phyloP scores from a whole-genome alignment of 1,140 invertebrate species.

The Macrostomum lignano region DNA sequence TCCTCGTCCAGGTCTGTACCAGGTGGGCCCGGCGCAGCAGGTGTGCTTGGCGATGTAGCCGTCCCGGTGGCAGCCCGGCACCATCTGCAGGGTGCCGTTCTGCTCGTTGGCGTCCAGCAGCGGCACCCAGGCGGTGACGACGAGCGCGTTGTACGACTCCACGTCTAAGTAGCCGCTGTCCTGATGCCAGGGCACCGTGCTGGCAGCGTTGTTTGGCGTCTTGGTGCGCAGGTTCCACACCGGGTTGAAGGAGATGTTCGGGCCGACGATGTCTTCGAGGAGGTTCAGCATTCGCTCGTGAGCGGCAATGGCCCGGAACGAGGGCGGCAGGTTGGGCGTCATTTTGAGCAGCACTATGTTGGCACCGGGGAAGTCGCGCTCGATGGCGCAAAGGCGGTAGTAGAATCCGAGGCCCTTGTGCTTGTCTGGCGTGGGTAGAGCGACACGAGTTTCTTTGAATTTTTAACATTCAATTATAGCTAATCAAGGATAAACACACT shows the following conservation, averaged over 20 bases:
- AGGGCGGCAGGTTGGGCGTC: too few species aligned
- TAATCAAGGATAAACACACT: too few species aligned
- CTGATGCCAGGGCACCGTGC: constrained; percentile 23
- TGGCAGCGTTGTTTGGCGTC: constrained; percentile 15
- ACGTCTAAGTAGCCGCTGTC: constrained; percentile 14
- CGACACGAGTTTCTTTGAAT: too few species aligned
- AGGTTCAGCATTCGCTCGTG: constrained; percentile 15
- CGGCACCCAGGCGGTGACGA: too few species aligned
- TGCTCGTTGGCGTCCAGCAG: too few species aligned
- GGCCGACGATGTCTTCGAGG: constrained; percentile 18
- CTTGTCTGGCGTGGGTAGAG: too few species aligned
- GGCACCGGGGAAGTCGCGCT: too few species aligned
- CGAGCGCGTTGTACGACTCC: constrained; percentile 13
- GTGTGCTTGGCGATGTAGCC: constrained; percentile 15
- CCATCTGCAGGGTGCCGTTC: constrained; percentile 6
- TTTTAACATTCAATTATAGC: too few species aligned
- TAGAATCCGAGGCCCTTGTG: too few species aligned
- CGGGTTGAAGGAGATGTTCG: constrained; percentile 18
- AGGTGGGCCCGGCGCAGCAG: constrained; percentile 16
- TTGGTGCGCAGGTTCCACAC: constrained; percentile 20
- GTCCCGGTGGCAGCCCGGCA: constrained; percentile 11
- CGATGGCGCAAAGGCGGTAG: too few species aligned
- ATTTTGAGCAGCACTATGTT: too few species aligned
- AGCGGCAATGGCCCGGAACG: not conserved
- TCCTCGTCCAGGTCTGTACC: constrained; percentile 19